These are phyloP conservation scores for Caracal caracal DNA, from an alignment of 2,113 vertebrate genomes.

Conservation along the genomic window DNA sequence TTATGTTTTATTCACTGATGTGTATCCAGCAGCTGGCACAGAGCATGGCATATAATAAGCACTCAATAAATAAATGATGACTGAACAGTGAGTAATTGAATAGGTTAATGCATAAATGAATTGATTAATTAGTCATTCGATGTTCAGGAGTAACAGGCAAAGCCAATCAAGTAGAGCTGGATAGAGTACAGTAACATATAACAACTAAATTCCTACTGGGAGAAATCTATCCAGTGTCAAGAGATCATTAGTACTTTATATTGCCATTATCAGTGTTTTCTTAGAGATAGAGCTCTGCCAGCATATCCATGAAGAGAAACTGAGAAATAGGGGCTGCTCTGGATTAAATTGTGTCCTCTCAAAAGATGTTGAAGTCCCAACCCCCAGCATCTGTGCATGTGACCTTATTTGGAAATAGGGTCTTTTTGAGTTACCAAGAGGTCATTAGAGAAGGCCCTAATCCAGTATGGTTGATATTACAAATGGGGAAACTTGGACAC, in stretches of 20 bases:
- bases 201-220: not conserved
- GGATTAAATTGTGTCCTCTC: not conserved
- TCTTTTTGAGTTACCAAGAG: not conserved
- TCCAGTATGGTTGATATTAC: not conserved
- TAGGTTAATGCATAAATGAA: not conserved
- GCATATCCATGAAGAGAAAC: not conserved
- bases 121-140: not conserved
- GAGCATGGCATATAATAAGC: not conserved
- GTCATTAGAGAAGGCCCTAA: not conserved
- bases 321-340: not conserved
- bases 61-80: not conserved
- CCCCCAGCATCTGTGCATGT: not conserved
- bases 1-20: not conserved
- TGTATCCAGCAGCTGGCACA: not conserved
- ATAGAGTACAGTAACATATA: not conserved
- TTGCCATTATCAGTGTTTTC: not conserved
- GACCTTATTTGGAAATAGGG: not conserved
- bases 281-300: not conserved
- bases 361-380: not conserved
- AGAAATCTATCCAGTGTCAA: not conserved
- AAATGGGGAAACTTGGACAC: not conserved
- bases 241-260: not conserved
- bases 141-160: not conserved
- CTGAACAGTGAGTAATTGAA: not conserved
- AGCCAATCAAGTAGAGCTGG: not conserved